Evolutionary conservation across 2,797 vertebrate genomes (phyloP), one percentile per base, ranked within the genome.

Genomic region (Anguilla pacifica): DNA sequence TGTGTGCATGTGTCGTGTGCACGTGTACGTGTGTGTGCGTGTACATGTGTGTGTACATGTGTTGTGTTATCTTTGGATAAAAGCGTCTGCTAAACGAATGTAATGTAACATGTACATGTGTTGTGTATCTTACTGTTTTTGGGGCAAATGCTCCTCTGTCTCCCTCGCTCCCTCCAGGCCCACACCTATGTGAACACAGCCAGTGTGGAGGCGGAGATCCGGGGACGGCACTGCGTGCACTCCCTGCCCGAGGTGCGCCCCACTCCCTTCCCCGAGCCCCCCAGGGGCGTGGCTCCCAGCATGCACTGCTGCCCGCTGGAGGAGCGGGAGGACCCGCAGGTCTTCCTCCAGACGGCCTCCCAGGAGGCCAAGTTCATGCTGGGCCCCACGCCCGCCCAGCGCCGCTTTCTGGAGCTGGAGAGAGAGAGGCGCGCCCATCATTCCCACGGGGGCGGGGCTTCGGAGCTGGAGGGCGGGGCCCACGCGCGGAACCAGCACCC

Each of bases 161-260:
- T 1, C 49, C 11, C 22, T 49, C 4, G 22, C 49, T 53, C n/a
- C 74, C 64, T 53, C 4, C 95, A 99, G 99, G 97, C 98, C 89
- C 99, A 99, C 95, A 99, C 98, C 77, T 99, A 99, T 84, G 98
- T 99, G 90, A 99, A 99, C 94, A 99, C 98, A 46, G 97, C 97
- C 77, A 97, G 94, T 61, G 96, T 97, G 82, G 97, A 99, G 88
- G 98, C 97, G 85, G 98, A 98, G 89, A 95, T 95, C 93, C 95
- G 97, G 85, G 96, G 97, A 93, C 97, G 96, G 79, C 98, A 98
- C 91, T 98, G 97, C 93, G 95, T 98, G 90, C 98, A 98, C 95
- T 96, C 98, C 83, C 92, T 99, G 91, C 97, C 98, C 0, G 98
- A 98, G 94, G 97, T 96, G 87, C 96, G 96, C 89, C 96, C 96